Base-by-base conservation (phyloP, 2,797 vertebrate species). In the Meda fulgida region DNA sequence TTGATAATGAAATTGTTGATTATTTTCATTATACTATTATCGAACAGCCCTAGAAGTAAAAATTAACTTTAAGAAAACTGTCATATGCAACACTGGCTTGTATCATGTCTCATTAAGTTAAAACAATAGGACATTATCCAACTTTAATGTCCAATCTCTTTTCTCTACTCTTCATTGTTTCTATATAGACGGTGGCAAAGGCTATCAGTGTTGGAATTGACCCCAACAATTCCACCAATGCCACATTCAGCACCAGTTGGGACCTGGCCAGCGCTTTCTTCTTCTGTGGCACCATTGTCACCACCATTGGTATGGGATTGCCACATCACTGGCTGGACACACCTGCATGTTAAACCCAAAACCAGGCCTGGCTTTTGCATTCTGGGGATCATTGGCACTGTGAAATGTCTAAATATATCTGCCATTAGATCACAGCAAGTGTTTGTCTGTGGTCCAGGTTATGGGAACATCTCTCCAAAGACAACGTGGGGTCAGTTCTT, bases 271-370 rank as follows among this genome's bases (percentile, higher is more conserved):
- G 96, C 65, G 96, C 97, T 82, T 97, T 98, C 89, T 98, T 98
- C 93, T 98, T 98, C 93, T 97, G 96, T 43, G 97, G 97, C 77
- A 98, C 97, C n/a, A 94, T 98, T 90, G 95, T 98, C 92, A 97
- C 97, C 86, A 98, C 97, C 81, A 97, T 98, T 1, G 97, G 97
- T 97, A 90, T 34, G 93, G 87, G 34, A 86, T 78, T 85, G 34
- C 40, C 60, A 84, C 43, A 75, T 83, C 73, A 53, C 69, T 53
- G 60, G 71, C 81, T 78, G 58, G 80, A 58, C 48, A 58, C 48
- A 85, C 70, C 53, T 86, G 51, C 86, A 75, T 81, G 85, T 75
- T 81, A 76, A 82, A 80, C 29, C 36, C 65, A 83, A 55, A 83
- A 55, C 81, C 55, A 80, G 81, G 63, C 79, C 82, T 80, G 88